These are phyloP conservation scores for Molorchus minor DNA, from an alignment of 2,888 invertebrate genomes.

Conservation along the genomic window DNA sequence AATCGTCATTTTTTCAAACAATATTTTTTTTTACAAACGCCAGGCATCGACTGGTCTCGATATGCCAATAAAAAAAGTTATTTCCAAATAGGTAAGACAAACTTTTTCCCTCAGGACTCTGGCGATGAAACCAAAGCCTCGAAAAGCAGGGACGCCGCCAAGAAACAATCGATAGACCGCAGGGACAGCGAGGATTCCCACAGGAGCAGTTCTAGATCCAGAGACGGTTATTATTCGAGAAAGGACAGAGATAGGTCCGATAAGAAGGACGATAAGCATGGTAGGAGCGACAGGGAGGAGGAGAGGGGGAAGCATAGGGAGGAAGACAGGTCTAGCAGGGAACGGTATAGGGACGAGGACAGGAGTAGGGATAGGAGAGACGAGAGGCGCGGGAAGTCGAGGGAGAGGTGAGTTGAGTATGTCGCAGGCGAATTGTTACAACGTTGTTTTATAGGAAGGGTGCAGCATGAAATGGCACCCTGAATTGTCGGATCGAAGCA, in stretches of 20 bases:
- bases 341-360: conserved; percentile 33
- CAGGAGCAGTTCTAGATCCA: conserved; percentile 30
- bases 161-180: conserved; percentile 22
- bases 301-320: conserved; percentile 52
- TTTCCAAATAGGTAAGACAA: conserved; percentile 54
- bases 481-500: too few species aligned
- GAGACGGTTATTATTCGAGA: conserved; percentile 32
- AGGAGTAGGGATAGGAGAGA: conserved; percentile 35
- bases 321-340: conserved; percentile 23
- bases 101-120: conserved; percentile 59
- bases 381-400: conserved; percentile 49
- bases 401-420: conserved; percentile 45
- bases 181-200: conserved; percentile 13
- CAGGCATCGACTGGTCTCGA: too few species aligned
- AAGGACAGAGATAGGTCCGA: conserved; percentile 2
- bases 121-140: conserved; percentile 48
- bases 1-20: too few species aligned
- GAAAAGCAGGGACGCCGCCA: too few species aligned
- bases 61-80: too few species aligned
- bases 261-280: too few species aligned
- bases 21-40: too few species aligned
- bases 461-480: too few species aligned
- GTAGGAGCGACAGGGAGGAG: conserved; percentile 10
- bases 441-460: too few species aligned
- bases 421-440: too few species aligned